Percentiles rank a stretch among this genome's conserved stretches.
Conservation (phyloP, 2,888 invertebrate species). For the Unio pictorum region DNA sequence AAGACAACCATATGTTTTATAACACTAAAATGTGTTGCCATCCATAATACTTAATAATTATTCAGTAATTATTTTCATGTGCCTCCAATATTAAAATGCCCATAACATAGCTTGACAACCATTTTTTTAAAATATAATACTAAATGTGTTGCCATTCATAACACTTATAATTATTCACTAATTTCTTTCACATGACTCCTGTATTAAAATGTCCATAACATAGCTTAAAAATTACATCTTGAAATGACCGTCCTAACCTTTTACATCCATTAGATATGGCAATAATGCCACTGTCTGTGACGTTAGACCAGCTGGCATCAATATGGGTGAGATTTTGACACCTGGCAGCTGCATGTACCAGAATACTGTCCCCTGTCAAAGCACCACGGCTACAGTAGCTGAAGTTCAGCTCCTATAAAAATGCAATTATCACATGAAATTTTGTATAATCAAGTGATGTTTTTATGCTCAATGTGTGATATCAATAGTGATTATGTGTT, state of each 20-base stretch:
- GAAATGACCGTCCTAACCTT: constrained; percentile 35
- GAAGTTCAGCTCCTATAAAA: constrained; percentile 63
- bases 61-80: no score
- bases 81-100: no score
- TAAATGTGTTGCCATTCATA: neutral
- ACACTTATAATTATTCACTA: neutral
- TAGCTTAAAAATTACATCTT: neutral
- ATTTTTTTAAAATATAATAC: neutral
- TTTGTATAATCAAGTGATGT: no score
- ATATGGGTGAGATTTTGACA: constrained; percentile 65
- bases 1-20: neutral
- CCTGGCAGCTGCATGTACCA: constrained; percentile 62
- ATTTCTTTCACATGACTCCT: no score
- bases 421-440: no score
- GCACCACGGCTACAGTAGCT: constrained; percentile 64
- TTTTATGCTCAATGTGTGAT: no score
- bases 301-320: constrained; percentile 67
- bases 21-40: neutral
- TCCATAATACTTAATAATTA: neutral
- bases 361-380: constrained; percentile 64
- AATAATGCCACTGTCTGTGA: constrained; percentile 62
- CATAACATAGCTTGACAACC: neutral
- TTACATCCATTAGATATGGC: constrained; percentile 52
- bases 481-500: no score
- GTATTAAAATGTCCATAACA: neutral